Evolutionary conservation across 2,888 invertebrate species (phyloP).

Genomic region (Drosophila borealis): DNA sequence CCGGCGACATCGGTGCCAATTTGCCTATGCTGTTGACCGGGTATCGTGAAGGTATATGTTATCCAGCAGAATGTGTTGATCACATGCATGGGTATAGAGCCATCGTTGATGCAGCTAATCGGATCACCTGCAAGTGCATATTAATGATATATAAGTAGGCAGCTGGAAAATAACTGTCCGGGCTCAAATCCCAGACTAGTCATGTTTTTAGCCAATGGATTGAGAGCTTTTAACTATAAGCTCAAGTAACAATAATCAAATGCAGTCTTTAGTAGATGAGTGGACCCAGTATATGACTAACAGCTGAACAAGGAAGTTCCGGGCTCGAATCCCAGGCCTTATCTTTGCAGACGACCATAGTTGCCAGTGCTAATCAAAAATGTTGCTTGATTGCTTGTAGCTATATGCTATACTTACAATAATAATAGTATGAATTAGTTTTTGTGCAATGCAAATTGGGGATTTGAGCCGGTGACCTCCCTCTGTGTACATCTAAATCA

Average conservation of each 20-base stretch:
- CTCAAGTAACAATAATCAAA: background rate
- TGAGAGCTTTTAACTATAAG: background rate
- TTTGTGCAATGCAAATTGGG: conserved; percentile 30
- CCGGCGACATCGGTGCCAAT: conserved; percentile 89
- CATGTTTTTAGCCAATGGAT: too few species aligned
- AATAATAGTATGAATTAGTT: background rate
- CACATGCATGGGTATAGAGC: conserved; percentile 92
- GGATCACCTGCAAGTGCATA: conserved; percentile 89
- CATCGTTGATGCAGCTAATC: conserved; percentile 93
- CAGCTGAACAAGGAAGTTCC: too few species aligned
- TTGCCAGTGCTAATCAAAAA: too few species aligned
- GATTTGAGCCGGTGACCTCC: conserved; percentile 19
- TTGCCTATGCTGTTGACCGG: conserved; percentile 88
- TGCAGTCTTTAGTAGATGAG: too few species aligned
- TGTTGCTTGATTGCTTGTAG: background rate
- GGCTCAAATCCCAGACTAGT: too few species aligned
- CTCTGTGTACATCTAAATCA: conserved; percentile 32
- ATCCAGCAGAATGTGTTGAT: conserved; percentile 97
- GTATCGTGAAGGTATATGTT: conserved; percentile 94
- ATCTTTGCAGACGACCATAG: too few species aligned
- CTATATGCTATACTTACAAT: background rate
- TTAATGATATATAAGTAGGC: background rate
- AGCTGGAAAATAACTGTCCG: too few species aligned
- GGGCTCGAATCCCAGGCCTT: too few species aligned
- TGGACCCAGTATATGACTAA: too few species aligned